Conservation (phyloP, 2,113 vertebrate species). For the Otolemur garnettii region DNA sequence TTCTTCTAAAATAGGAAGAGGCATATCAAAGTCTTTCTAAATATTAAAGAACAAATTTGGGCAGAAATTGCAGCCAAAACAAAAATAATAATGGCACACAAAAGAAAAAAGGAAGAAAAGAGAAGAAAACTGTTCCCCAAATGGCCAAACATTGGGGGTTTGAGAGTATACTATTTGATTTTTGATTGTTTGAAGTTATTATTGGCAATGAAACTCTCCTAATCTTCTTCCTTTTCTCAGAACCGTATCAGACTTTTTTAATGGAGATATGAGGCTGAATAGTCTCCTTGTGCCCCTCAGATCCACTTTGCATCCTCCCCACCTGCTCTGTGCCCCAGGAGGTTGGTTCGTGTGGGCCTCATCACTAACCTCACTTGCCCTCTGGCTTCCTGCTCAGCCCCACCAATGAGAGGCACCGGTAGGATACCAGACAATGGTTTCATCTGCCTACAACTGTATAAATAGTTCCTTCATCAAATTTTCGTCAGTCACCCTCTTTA, state of each 20-base stretch:
- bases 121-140: background rate
- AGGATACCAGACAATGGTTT: background rate
- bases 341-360: background rate
- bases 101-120: background rate
- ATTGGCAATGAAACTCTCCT: background rate
- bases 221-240: background rate
- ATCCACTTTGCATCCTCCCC: background rate
- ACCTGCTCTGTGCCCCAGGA: background rate
- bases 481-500: background rate
- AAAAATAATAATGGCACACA: background rate
- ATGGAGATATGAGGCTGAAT: background rate
- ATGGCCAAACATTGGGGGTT: background rate
- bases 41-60: slow-evolving; percentile 32
- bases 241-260: background rate
- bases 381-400: background rate
- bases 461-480: slow-evolving; percentile 33
- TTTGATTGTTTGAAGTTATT: slow-evolving; percentile 5
- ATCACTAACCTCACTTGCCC: background rate
- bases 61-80: background rate
- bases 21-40: slow-evolving; percentile 39
- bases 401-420: background rate
- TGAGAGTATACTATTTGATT: background rate
- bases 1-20: slow-evolving; percentile 43
- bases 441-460: background rate
- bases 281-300: background rate